These are phyloP conservation scores for Zhengitettix transpicula DNA, from an alignment of 2,888 invertebrate genomes.

Conservation along the genomic window DNA sequence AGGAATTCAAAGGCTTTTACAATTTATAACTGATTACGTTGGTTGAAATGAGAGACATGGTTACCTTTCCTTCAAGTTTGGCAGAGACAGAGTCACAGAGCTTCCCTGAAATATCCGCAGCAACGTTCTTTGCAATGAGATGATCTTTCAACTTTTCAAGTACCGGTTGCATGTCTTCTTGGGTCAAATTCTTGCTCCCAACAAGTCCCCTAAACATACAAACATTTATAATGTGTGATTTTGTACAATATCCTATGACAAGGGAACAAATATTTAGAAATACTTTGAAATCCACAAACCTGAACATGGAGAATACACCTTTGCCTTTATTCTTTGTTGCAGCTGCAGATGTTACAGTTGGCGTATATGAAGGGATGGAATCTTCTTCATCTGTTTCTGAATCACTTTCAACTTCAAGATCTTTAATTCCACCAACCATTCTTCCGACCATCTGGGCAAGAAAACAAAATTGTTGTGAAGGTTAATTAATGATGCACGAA, in stretches of 20 bases:
- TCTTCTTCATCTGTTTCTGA: constrained; percentile 28
- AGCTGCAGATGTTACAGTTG: constrained; percentile 17
- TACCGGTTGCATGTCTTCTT: constrained; percentile 65
- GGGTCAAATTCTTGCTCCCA: constrained; percentile 72
- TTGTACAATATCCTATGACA: too few species aligned
- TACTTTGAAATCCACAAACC: constrained; percentile 19
- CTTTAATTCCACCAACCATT: constrained; percentile 69
- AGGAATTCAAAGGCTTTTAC: too few species aligned
- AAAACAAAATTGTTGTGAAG: neutral
- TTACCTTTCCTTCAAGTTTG: constrained; percentile 74
- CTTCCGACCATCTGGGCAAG: constrained; percentile 54
- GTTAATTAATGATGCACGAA: neutral
- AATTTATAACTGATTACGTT: too few species aligned
- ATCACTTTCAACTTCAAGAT: constrained; percentile 52
- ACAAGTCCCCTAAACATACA: constrained; percentile 46
- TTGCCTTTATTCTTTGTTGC: constrained; percentile 19
- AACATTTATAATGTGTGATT: too few species aligned
- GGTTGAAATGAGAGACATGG: too few species aligned
- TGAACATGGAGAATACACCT: constrained; percentile 75
- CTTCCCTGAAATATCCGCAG: constrained; percentile 84
- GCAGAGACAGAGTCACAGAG: constrained; percentile 83
- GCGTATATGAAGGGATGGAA: constrained; percentile 26
- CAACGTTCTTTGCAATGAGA: constrained; percentile 93
- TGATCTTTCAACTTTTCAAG: constrained; percentile 91
- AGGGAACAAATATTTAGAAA: too few species aligned